phyloP scores from a whole-genome alignment of 30 jellyfish, hydroid and myxozoan species.

The Sanderia malayensis region DNA sequence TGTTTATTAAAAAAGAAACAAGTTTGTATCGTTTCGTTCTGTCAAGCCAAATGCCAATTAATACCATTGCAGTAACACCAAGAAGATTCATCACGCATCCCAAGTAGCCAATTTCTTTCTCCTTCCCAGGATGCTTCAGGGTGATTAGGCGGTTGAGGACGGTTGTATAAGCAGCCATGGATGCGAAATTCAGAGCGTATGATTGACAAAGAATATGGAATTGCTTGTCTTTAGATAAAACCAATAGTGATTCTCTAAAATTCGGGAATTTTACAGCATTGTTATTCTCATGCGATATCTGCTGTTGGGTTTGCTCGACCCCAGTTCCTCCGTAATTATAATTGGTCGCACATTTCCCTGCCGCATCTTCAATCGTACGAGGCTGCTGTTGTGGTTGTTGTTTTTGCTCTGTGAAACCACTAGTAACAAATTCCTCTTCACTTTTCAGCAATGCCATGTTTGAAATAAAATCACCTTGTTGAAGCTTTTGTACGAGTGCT shows the following conservation, averaged over 20 bases:
- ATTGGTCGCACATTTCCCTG: background rate
- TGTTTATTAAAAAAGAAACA: constrained; percentile 43
- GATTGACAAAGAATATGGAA: constrained; percentile 84
- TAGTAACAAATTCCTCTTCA: background rate
- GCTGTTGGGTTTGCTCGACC: background rate
- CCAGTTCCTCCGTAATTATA: background rate
- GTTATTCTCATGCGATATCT: no score
- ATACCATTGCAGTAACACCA: constrained; percentile 79
- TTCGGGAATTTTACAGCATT: constrained; percentile 3
- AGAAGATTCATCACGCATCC: constrained; percentile 70
- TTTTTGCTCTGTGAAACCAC: no score
- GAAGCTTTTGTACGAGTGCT: constrained; percentile 27
- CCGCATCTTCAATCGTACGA: no score
- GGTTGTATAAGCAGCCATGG: constrained; percentile 74
- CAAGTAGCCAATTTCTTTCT: constrained; percentile 84
- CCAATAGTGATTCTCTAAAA: constrained; percentile 43
- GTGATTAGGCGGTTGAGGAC: constrained; percentile 74
- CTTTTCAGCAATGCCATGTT: background rate
- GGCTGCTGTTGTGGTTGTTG: no score
- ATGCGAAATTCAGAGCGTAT: constrained; percentile 76
- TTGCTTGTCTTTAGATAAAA: constrained; percentile 50
- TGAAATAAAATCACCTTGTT: background rate
- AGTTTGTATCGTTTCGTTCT: constrained; percentile 59
- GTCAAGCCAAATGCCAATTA: constrained; percentile 92
- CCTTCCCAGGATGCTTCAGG: constrained; percentile 65